A percentile compares a stretch with the other conserved stretches of the same genome.
Evolutionary conservation across 2,888 invertebrate genomes (phyloP).

Genomic region (Chrysomela aeneicollis): DNA sequence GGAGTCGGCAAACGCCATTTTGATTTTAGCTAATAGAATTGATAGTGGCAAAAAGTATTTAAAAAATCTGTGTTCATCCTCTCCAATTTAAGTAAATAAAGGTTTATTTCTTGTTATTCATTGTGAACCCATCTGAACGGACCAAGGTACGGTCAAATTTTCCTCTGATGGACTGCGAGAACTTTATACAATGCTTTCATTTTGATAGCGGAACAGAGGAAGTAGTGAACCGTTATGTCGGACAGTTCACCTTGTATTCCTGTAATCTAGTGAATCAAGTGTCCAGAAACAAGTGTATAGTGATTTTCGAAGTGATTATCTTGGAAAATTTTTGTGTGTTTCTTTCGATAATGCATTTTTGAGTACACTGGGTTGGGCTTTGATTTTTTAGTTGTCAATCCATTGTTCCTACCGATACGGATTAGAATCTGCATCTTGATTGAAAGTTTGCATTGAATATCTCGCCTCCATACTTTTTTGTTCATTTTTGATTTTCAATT

Average conservation of each 20-base stretch:
- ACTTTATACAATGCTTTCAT: conserved; percentile 57
- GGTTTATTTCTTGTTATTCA: conserved; percentile 60
- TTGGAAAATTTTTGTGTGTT: conserved; percentile 18
- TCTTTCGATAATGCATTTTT: conserved; percentile 13
- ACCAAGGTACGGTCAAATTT: conserved; percentile 73
- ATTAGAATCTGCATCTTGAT: background rate
- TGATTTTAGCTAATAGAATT: conserved; percentile 59
- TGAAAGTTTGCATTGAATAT: background rate
- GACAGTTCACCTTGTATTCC: conserved; percentile 28
- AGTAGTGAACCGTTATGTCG: conserved; percentile 53
- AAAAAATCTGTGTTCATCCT: conserved; percentile 62
- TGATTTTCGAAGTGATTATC: conserved; percentile 23
- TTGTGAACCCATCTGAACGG: conserved; percentile 76
- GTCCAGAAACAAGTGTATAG: conserved; percentile 10
- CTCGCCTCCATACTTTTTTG: background rate
- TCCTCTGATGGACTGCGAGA: conserved; percentile 32
- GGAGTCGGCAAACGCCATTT: conserved; percentile 63
- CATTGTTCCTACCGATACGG: background rate
- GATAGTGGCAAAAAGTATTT: conserved; percentile 54
- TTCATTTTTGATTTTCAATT: background rate
- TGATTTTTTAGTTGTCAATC: conserved; percentile 4
- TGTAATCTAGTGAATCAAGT: background rate
- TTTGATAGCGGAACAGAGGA: conserved; percentile 44
- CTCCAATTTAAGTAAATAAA: conserved; percentile 56
- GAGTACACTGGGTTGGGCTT: conserved; percentile 21